Base-by-base conservation (phyloP, 2,797 vertebrate genomes). In the Peromyscus nudipes region DNA sequence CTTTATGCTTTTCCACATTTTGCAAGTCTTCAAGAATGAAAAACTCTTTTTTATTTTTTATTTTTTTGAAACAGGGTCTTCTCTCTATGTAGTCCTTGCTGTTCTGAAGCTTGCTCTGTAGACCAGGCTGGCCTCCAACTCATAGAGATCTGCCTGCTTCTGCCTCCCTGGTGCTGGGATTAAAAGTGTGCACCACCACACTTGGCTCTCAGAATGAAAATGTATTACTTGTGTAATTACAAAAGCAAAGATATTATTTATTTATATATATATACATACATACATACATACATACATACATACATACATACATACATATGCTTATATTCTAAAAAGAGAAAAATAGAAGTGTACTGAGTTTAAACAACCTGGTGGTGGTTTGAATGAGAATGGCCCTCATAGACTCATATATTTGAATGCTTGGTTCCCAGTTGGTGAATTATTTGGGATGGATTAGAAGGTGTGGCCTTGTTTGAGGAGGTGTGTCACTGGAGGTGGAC, bases 11-110 rank as follows among this genome's bases (percentile, higher is more conserved):
- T 84, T 80, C 4, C 43, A 46, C 65, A 85, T 43, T 85, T 96
- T 85, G 21, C 16, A 93, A 40, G 60, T 82, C 77, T 95, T 96
- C 76, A 27, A 81, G 29, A 77, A 85, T 55, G 10, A 77, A 12
- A 17, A 23, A 77, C 11, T 94, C 29, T 43, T 65, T 65, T 31
- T 65, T 31, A 31, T 67, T 67, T 67, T 62, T 87, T 46, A 92
- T 19, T 71, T 10, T 40, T 73, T 73, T 73, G 69, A 73, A 23
- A 73, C 37, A 73, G 37, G 19, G n/a, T 73, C 13, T 73, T 73
- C 13, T 73, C 19, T 73, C 69, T 31, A 31, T 67, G 29, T 67
- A 67, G 29, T 67, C 29, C 64, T 67, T 27, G 64, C 29, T 73
- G n/a, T 23, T 4, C 16, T 71, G 29, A 71, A 71, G 25, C 34